Conservation (phyloP, 2,113 vertebrate species). For the Telmatochromis sp. region DNA sequence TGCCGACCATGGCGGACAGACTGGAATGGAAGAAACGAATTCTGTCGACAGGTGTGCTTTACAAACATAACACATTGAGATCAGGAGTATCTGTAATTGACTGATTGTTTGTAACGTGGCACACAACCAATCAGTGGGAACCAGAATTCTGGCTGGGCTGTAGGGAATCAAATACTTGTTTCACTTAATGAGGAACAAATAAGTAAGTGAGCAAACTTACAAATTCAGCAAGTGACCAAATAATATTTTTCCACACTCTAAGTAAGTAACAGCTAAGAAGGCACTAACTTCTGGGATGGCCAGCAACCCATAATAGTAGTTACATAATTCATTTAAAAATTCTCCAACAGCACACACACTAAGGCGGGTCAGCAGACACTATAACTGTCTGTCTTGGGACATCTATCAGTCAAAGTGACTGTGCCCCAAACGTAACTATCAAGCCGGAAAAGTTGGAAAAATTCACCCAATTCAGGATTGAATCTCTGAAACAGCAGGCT, state of each 20-base stretch:
- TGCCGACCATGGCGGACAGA: not conserved
- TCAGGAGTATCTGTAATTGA: not conserved
- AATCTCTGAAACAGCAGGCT: not conserved
- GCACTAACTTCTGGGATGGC: not conserved
- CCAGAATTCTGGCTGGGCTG: not conserved
- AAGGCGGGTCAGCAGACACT: too few relatives aligned
- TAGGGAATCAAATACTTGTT: not conserved
- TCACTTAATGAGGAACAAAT: accelerated
- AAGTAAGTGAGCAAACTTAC: not conserved
- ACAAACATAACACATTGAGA: not conserved
- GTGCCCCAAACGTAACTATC: not conserved
- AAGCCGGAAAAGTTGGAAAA: not conserved
- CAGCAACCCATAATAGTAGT: not conserved
- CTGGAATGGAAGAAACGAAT: not conserved
- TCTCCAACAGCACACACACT: not conserved
- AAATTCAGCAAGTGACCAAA: not conserved
- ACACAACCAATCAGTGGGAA: not conserved
- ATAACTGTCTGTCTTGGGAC: not conserved
- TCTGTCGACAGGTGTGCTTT: not conserved
- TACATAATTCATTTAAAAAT: not conserved
- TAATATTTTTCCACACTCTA: not conserved
- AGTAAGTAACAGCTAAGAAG: not conserved
- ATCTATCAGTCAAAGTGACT: accelerated
- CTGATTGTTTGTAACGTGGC: not conserved
- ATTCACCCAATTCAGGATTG: not conserved